A percentile compares a stretch with the other conserved stretches of the same genome.
These are phyloP conservation scores for Anoplius nigerrimus DNA, from an alignment of 2,888 invertebrate genomes.

Conservation along the genomic window DNA sequence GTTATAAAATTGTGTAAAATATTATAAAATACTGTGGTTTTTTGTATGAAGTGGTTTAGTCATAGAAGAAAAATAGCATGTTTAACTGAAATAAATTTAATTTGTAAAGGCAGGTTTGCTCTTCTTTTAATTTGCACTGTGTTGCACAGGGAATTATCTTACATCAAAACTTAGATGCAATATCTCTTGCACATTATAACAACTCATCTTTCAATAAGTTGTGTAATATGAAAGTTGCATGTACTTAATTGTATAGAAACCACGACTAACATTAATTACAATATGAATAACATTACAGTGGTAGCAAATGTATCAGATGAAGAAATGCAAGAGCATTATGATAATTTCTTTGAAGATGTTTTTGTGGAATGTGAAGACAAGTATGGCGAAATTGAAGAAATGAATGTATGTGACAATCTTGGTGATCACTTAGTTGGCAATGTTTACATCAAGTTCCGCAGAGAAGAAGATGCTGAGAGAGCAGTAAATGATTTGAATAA, in stretches of 20 bases:
- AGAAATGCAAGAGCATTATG: slow-evolving; percentile 99
- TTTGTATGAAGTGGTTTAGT: too few species aligned
- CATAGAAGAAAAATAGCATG: too few species aligned
- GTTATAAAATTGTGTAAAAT: background rate
- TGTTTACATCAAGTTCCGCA: slow-evolving; percentile 98
- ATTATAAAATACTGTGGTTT: background rate
- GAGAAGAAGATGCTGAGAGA: slow-evolving; percentile 98
- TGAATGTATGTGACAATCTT: slow-evolving; percentile 99
- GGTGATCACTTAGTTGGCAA: slow-evolving; percentile 99
- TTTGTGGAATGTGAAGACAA: slow-evolving; percentile 99
- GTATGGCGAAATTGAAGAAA: slow-evolving; percentile 99
- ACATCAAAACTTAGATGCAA: too few species aligned
- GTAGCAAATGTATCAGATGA: slow-evolving; percentile 96
- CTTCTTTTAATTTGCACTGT: too few species aligned
- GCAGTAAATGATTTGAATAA: slow-evolving; percentile 98
- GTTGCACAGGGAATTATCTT: too few species aligned
- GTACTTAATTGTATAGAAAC: background rate
- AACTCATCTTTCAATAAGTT: too few species aligned
- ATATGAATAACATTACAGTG: slow-evolving; percentile 80
- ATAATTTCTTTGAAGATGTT: slow-evolving; percentile 99
- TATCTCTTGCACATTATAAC: background rate
- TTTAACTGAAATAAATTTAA: too few species aligned
- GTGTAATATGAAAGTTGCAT: background rate
- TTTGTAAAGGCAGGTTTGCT: too few species aligned
- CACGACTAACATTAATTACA: slow-evolving; percentile 1